Evolutionary conservation across 2,797 vertebrate species (phyloP).

Genomic region (Selene dorsalis): DNA sequence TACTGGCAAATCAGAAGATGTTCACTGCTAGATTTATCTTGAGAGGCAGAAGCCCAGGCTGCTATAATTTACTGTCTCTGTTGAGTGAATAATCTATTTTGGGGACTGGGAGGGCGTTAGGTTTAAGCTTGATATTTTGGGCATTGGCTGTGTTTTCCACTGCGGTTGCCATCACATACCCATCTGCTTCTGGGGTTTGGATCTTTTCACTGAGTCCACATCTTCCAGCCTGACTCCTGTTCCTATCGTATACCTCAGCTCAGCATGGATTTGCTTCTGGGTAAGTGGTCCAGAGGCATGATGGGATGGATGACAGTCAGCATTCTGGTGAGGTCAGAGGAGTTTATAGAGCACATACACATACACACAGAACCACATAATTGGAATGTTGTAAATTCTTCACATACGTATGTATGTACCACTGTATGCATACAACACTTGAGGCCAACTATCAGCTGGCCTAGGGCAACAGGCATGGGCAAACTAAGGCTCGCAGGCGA

Average conservation of each 20-base stretch:
- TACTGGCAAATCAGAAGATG: constrained; percentile 7
- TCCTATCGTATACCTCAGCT: constrained; percentile 31
- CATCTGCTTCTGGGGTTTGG: constrained; percentile 63
- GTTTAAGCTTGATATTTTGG: constrained; percentile 76
- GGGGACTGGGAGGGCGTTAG: constrained; percentile 43
- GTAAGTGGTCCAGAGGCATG: constrained; percentile 55
- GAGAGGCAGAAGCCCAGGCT: constrained; percentile 35
- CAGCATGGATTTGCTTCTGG: constrained; percentile 47
- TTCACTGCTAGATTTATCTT: not conserved
- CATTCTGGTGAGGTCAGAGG: constrained; percentile 67
- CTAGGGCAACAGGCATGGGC: not conserved
- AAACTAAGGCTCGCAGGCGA: no score
- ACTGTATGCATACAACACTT: not conserved
- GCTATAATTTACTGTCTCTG: constrained; percentile 30
- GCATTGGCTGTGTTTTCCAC: constrained; percentile 71
- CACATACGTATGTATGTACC: not conserved
- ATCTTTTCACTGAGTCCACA: constrained; percentile 58
- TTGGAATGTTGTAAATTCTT: constrained; percentile 8
- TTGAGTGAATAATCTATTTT: constrained; percentile 64
- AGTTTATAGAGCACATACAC: constrained; percentile 36
- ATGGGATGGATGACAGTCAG: constrained; percentile 20
- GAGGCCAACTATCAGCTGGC: not conserved
- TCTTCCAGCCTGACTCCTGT: constrained; percentile 49
- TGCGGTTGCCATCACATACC: constrained; percentile 71
- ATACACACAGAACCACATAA: constrained; percentile 4